Conservation (phyloP, 2,113 vertebrate genomes). For the Theristicus caerulescens region DNA sequence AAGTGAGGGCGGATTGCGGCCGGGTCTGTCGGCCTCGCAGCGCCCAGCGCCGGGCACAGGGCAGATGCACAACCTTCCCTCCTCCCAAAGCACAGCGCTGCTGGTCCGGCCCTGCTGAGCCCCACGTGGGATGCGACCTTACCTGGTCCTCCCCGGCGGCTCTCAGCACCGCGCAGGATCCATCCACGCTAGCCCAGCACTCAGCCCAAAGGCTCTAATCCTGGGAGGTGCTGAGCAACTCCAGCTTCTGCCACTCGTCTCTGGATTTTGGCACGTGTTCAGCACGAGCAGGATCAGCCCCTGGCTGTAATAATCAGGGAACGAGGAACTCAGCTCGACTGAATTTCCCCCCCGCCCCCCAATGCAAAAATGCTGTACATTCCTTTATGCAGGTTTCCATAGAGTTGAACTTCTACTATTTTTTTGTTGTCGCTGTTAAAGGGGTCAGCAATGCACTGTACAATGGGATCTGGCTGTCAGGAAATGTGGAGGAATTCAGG, state of each 20-base stretch:
- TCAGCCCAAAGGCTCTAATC: not conserved
- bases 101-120: not conserved
- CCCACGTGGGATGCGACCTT: not conserved
- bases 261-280: constrained; percentile 12
- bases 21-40: not conserved
- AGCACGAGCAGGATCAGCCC: constrained; percentile 19
- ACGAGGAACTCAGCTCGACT: constrained; percentile 33
- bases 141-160: not conserved
- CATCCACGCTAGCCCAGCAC: not conserved
- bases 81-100: not conserved
- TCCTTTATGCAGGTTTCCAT: constrained; percentile 75
- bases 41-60: not conserved
- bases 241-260: not conserved
- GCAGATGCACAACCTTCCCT: not conserved
- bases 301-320: constrained; percentile 16
- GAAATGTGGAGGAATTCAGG: constrained; percentile 60
- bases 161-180: not conserved
- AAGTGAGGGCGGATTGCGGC: not conserved
- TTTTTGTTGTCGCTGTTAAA: constrained; percentile 59
- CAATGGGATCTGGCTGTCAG: constrained; percentile 45
- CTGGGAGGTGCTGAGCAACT: constrained; percentile 31
- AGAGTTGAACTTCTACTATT: constrained; percentile 67
- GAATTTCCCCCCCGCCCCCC: constrained; percentile 15
- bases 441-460: constrained; percentile 67
- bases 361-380: constrained; percentile 71